Evolutionary conservation across 2,797 vertebrate species (phyloP).

Genomic region (Alca torda): DNA sequence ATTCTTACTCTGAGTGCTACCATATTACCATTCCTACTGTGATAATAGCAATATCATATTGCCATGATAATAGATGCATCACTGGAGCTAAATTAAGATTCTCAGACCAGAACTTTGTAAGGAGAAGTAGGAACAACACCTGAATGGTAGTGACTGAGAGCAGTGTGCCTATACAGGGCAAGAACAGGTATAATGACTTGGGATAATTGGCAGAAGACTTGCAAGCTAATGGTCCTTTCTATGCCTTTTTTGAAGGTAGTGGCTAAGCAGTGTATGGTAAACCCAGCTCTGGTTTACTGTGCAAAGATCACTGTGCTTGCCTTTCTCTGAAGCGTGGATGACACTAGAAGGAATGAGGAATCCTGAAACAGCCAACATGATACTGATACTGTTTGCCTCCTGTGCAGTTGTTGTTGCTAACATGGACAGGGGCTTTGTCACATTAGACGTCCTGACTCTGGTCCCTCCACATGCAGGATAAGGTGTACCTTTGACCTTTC

Average conservation of each 20-base stretch:
- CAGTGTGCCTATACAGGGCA: background rate
- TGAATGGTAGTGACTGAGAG: background rate
- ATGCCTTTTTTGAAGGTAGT: background rate
- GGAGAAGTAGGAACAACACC: background rate
- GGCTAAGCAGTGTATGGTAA: background rate
- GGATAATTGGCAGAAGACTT: background rate
- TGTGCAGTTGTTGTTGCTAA: background rate
- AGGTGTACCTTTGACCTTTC: background rate
- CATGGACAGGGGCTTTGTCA: background rate
- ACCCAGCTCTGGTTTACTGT: background rate
- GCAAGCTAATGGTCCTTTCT: background rate
- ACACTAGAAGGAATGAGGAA: background rate
- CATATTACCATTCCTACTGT: constrained; percentile 71
- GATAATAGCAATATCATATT: constrained; percentile 72
- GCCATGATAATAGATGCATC: constrained; percentile 67
- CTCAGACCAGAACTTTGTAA: constrained; percentile 23
- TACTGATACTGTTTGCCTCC: background rate
- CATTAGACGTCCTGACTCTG: background rate
- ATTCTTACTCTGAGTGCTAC: constrained; percentile 65
- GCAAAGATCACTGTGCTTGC: background rate
- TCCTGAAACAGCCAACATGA: background rate
- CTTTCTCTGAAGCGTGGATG: background rate
- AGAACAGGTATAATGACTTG: background rate
- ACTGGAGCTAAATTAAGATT: constrained; percentile 56
- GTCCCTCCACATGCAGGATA: background rate